Evolutionary conservation across 2,888 invertebrate species (phyloP), one percentile per base, ranked within the genome.

Genomic region (Crematogaster levior): DNA sequence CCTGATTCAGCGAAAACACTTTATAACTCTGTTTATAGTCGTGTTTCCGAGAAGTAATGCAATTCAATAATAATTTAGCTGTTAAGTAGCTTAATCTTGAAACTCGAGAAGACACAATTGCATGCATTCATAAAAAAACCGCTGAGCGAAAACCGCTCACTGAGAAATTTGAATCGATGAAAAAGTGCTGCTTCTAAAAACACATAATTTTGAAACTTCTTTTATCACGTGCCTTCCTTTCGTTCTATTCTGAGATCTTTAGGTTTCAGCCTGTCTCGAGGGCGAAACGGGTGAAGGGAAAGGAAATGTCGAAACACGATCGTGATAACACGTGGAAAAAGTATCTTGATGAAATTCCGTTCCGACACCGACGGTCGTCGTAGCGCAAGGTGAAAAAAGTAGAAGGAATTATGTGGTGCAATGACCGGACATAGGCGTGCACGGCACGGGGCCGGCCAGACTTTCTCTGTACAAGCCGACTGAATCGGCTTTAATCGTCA

Each of bases 391-490:
- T 85, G 18, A 77, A 53, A 79, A 53, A 84, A 81, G 83, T 81
- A 86, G 83, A 83, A 82, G 74, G 82, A 75, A 84, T 84, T 79
- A 83, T 66, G 68, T 88, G 85, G 89, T 90, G 91, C 91, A 87
- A 89, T 85, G 91, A 90, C 91, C 91, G 90, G 87, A 89, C 90
- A 89, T 89, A 90, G 88, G 87, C 88, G 90, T 86, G 66, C 40
- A 37, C 79, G 75, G 75, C 72, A 83, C 84, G 81, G 87, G 82
- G 70, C 82, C 88, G 15, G 15, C 7, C 91, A 88, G 34, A 92
- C 92, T 92, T 92, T 92, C 91, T 92, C 92, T 88, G 89, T 43
- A 21, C 86, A 79, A 88, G 5, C 18, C 88, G 88, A 90, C 91
- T 90, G 90, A 89, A 90, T 92, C 90, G 90, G 88, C 87, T 83